phyloP scores from a whole-genome alignment of 2,888 invertebrate genomes.

The Rosalia funebris region DNA sequence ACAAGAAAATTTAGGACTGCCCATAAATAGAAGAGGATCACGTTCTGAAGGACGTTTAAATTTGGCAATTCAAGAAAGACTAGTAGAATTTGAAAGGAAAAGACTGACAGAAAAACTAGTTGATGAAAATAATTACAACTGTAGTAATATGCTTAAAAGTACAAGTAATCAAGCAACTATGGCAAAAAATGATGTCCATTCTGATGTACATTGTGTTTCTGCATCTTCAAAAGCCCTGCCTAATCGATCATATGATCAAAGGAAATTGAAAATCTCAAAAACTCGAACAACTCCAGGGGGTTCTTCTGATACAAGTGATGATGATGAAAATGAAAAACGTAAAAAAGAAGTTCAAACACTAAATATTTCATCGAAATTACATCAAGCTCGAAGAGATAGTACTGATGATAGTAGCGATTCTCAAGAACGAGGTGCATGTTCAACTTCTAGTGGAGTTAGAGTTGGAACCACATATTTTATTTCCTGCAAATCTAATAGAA shows the following conservation, averaged over 20 bases:
- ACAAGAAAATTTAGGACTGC: constrained; percentile 68
- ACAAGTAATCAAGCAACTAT: background rate
- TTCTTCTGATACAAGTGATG: constrained; percentile 93
- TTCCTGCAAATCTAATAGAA: background rate
- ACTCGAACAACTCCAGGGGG: constrained; percentile 88
- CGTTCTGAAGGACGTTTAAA: constrained; percentile 84
- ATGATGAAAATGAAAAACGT: constrained; percentile 82
- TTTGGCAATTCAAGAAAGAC: constrained; percentile 72
- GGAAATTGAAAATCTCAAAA: constrained; percentile 77
- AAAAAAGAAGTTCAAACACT: constrained; percentile 84
- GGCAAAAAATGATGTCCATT: background rate
- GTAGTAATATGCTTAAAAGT: background rate
- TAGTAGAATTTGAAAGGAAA: constrained; percentile 67
- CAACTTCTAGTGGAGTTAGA: constrained; percentile 25
- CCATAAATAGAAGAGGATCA: constrained; percentile 77
- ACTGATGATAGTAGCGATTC: constrained; percentile 89
- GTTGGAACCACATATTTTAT: background rate
- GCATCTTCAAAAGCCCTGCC: constrained; percentile 53
- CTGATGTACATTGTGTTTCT: background rate
- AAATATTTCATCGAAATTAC: constrained; percentile 60
- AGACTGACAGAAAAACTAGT: constrained; percentile 60
- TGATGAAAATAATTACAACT: constrained; percentile 29
- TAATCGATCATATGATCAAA: constrained; percentile 66
- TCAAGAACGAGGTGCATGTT: constrained; percentile 40
- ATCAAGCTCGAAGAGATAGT: constrained; percentile 73